Evolutionary conservation across 2,797 vertebrate genomes (phyloP), one percentile per base, ranked within the genome.

Genomic region (Phaenicophaeus curvirostris): DNA sequence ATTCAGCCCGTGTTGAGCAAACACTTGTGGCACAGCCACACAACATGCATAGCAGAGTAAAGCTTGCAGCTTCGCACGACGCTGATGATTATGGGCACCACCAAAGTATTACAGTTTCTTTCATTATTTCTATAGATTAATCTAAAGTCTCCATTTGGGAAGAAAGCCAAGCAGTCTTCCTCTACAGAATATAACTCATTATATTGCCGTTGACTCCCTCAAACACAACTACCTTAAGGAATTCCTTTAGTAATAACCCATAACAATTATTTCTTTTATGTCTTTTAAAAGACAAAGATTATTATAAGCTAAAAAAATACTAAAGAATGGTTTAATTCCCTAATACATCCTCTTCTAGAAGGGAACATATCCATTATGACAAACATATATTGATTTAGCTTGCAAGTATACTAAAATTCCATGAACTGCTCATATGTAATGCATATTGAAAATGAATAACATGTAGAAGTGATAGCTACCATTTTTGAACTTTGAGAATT

Each of bases 401-500:
- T 78, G 33, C n/a, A 90, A 91, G 39, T 33, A 83, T 55, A 73
- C 46, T 82, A 87, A 94, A 93, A 90, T 23, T 23, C 24, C 66
- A 59, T 55, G 28, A 90, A 75, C 57, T 59, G 74, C 9, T 68
- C 7, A 16, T 46, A 90, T 42, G 65, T 54, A 93, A 71, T 33
- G 39, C 13, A 79, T 66, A 73, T 9, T 44, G 21, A 84, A 51
- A 85, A 76, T 77, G 13, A 75, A 55, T 92, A 87, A 78, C n/a
- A 78, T 31, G 12, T 13, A 13, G 84, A 82, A 89, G 87, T 82
- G 30, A 94, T 31, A 51, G 28, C 20, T 89, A 46, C 46, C 87
- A 91, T 81, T 95, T 87, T 94, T 87, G 94, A 79, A 91, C 75
- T 91, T 94, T 89, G 72, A 91, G 39, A 96, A 90, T 94, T 93